Base-by-base conservation (phyloP, 2,797 vertebrate species). In the Crenuchus spilurus region DNA sequence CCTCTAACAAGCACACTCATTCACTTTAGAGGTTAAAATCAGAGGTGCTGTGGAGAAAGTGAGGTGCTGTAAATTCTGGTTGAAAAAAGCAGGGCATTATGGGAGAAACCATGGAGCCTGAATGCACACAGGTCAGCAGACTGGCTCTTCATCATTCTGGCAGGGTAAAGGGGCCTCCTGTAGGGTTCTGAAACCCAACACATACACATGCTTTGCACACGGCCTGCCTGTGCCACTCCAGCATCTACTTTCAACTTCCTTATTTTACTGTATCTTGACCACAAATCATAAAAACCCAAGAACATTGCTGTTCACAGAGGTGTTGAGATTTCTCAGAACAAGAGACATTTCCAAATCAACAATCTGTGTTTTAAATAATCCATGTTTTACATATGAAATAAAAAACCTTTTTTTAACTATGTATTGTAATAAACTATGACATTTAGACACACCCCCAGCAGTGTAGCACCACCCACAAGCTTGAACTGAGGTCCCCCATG, bases 121-220 rank as follows among this genome's bases (percentile, higher is more conserved):
- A 48, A 11, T 16, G 46, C 31, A 33, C 75, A 60, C 49, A 54
- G 76, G 76, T 73, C 75, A 67, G 46, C 33, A 37, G 61, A 66
- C 64, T 30, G 37, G 22, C 55, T 61, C 54, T 72, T 67, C 42
- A 72, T 77, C 70, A 68, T 49, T 31, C 24, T 65, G 60, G 3
- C 51, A 30, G 60, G 22, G 10, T 31, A 28, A 26, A 55, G 57
- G 70, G 61, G 24, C 41, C 62, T 54, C 44, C 48, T 24, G 35
- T 51, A 66, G 70, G 65, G 57, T 64, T 30, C 76, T 49, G 57
- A 44, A 49, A 68, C 55, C 63, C 63, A 67, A 60, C 44, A 72
- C 33, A 41, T 26, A 35, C 33, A 68, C 64, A 69, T 76, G 49
- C 46, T 76, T 18, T 10, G 24, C 52, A 44, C 39, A 72, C 37